Evolutionary conservation across 2,888 invertebrate species (phyloP).

Genomic region (Drosophila mulleri): DNA sequence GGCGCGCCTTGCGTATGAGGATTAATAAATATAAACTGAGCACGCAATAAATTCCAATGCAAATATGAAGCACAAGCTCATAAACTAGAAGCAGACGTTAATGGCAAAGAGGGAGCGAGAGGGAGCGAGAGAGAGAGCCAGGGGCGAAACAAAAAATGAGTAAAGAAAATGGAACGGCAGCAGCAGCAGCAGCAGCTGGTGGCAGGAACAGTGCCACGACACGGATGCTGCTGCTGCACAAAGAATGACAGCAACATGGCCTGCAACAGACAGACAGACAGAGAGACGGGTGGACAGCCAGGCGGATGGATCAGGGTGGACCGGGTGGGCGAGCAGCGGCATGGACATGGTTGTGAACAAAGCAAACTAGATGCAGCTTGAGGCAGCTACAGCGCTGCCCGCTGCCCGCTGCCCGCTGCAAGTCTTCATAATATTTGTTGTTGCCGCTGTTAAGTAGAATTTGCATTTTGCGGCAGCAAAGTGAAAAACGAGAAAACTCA

Average conservation of each 20-base stretch:
- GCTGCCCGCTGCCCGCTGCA: background rate
- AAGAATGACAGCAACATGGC: slow-evolving; percentile 53
- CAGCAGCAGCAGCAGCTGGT: background rate
- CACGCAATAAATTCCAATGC: slow-evolving; percentile 45
- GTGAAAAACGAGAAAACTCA: slow-evolving; percentile 57
- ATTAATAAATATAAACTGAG: slow-evolving; percentile 34
- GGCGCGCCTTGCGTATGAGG: background rate
- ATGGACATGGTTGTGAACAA: slow-evolving; percentile 1
- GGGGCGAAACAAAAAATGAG: background rate
- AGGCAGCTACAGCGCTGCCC: slow-evolving; percentile 14
- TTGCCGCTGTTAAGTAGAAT: slow-evolving; percentile 44
- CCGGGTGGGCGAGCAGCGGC: background rate
- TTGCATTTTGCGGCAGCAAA: slow-evolving; percentile 55
- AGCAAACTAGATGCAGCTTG: slow-evolving; percentile 38
- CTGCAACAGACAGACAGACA: slow-evolving; percentile 30
- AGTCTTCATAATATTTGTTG: slow-evolving; percentile 27
- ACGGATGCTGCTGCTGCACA: slow-evolving; percentile 39
- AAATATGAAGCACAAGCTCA: slow-evolving; percentile 47
- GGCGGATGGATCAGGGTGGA: background rate
- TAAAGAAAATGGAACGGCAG: background rate
- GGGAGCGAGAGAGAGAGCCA: background rate
- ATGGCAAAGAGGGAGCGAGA: slow-evolving; percentile 20
- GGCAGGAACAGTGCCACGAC: slow-evolving; percentile 11
- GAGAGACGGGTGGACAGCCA: background rate
- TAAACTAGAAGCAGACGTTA: slow-evolving; percentile 50